Percentiles rank a stretch among this genome's conserved stretches.
phyloP scores from a whole-genome alignment of 2,888 invertebrate genomes.

The Folsomia manolachei region DNA sequence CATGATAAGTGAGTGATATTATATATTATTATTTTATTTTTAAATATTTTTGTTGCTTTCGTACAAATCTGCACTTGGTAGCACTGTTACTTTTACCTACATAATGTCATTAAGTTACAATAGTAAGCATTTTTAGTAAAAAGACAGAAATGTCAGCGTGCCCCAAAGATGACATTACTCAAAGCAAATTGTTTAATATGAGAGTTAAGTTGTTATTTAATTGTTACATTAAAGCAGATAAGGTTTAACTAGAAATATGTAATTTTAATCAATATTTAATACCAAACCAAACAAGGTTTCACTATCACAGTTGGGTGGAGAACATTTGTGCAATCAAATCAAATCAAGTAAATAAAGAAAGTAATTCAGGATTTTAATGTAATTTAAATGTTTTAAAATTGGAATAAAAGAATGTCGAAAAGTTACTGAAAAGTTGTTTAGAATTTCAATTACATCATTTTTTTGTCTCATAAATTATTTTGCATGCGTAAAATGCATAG shows the following conservation, averaged over 20 bases:
- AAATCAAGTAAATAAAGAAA: background rate
- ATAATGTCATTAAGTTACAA: too few species aligned
- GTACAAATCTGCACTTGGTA: background rate
- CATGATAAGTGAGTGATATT: background rate
- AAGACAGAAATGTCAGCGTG: too few species aligned
- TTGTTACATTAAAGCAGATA: background rate
- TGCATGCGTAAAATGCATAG: too few species aligned
- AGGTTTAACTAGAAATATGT: background rate
- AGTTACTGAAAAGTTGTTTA: too few species aligned
- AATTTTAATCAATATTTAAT: background rate
- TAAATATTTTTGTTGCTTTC: background rate
- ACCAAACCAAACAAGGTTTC: conserved; percentile 1
- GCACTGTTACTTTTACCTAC: background rate
- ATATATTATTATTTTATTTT: background rate
- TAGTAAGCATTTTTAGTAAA: too few species aligned
- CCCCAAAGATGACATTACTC: too few species aligned
- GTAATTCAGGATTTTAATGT: background rate
- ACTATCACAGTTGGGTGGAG: background rate
- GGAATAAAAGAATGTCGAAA: background rate
- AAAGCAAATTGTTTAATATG: too few species aligned
- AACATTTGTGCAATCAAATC: conserved; percentile 4
- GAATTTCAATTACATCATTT: too few species aligned
- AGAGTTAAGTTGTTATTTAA: background rate
- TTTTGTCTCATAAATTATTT: too few species aligned
- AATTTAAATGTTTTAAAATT: background rate